Percentiles rank a stretch among this genome's conserved stretches.
Evolutionary conservation across 2,888 invertebrate genomes (phyloP).

Genomic region (Acronicta leporina): DNA sequence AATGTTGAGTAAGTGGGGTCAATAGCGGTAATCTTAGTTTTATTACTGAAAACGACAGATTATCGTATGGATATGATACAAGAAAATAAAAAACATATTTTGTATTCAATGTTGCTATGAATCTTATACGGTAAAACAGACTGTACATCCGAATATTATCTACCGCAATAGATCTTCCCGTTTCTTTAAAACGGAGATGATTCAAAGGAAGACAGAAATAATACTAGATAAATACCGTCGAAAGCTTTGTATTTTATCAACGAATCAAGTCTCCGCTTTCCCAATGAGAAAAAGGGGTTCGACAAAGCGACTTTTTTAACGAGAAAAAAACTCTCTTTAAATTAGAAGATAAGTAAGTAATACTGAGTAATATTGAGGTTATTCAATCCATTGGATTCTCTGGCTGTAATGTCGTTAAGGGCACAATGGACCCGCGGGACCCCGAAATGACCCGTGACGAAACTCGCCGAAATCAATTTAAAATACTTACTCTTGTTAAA

Average conservation of each 20-base stretch:
- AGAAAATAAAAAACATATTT: background rate
- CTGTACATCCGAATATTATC: background rate
- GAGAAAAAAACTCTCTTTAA: constrained; percentile 63
- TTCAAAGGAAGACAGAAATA: constrained; percentile 62
- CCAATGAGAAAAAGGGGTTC: constrained; percentile 68
- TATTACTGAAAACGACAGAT: too few relatives aligned
- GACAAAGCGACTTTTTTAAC: constrained; percentile 69
- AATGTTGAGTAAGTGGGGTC: too few relatives aligned
- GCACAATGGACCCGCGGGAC: constrained; percentile 70
- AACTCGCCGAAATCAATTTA: constrained; percentile 81
- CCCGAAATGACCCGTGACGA: constrained; percentile 80
- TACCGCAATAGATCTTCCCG: constrained; percentile 32
- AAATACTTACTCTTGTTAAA: constrained; percentile 79
- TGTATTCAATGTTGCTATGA: background rate
- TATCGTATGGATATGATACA: background rate
- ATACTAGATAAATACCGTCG: constrained; percentile 69
- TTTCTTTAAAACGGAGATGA: constrained; percentile 61
- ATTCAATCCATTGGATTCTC: constrained; percentile 70
- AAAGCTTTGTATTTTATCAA: constrained; percentile 72
- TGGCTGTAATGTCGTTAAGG: constrained; percentile 78
- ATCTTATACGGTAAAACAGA: background rate
- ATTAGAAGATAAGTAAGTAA: constrained; percentile 71
- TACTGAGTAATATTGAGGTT: constrained; percentile 72
- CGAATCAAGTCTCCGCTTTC: constrained; percentile 70
- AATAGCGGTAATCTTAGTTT: constrained; percentile 2